A percentile compares a stretch with the other conserved stretches of the same genome.
Conservation (phyloP, 1,140 invertebrate species). For the Dysdera silvatica region DNA sequence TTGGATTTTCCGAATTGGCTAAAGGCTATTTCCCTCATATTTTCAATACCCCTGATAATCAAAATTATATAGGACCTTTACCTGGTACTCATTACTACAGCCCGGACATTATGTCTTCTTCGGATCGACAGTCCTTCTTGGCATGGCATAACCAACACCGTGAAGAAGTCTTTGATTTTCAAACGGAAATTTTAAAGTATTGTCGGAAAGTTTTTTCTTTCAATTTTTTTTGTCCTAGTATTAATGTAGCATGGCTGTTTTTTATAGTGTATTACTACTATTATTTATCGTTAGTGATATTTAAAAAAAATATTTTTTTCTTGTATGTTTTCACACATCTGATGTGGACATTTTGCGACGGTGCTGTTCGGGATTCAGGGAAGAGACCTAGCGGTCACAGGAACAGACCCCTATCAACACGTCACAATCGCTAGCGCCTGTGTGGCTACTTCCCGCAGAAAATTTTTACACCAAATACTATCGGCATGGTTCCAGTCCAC, state of each 20-base stretch:
- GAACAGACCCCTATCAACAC: constrained; percentile 16
- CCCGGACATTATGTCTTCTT: not conserved
- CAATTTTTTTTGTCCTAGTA: too few species aligned
- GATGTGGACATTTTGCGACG: constrained; percentile 21
- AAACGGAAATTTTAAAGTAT: not conserved
- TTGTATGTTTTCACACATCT: too few species aligned
- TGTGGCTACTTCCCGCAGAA: not conserved
- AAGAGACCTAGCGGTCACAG: not conserved
- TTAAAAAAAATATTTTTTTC: too few species aligned
- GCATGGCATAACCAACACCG: not conserved
- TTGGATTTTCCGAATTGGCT: not conserved
- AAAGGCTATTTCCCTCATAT: constrained; percentile 20
- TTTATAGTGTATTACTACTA: too few species aligned
- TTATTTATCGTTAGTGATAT: too few species aligned
- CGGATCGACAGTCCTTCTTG: not conserved
- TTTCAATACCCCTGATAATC: not conserved
- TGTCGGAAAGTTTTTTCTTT: not conserved
- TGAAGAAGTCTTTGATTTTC: not conserved
- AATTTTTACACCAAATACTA: constrained; percentile 8
- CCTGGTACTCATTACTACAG: not conserved
- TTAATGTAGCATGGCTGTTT: too few species aligned
- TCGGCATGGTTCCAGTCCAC: constrained; percentile 11
- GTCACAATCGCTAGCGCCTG: constrained; percentile 13
- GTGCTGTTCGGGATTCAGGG: constrained; percentile 9
- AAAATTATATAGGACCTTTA: not conserved